These are phyloP conservation scores for Drosophila emarginata DNA, from an alignment of 2,888 invertebrate species.

Conservation along the genomic window DNA sequence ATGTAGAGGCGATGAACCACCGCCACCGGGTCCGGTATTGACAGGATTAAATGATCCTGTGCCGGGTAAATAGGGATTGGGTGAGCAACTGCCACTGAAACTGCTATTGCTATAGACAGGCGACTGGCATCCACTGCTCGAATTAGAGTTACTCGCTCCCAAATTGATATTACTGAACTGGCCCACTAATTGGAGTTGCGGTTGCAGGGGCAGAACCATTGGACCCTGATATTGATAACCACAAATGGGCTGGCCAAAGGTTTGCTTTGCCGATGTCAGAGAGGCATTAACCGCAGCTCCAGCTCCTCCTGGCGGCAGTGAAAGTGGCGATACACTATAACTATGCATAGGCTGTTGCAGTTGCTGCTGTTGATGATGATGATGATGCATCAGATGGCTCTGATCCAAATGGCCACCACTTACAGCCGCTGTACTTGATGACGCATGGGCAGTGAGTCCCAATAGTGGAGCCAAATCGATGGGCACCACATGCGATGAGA, in stretches of 20 bases:
- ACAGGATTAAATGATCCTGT: constrained; percentile 25
- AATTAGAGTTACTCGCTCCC: constrained; percentile 66
- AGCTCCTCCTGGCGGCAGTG: constrained; percentile 60
- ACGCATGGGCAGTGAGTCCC: constrained; percentile 84
- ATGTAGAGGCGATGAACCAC: constrained; percentile 85
- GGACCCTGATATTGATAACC: constrained; percentile 58
- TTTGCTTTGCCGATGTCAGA: constrained; percentile 63
- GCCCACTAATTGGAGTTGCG: constrained; percentile 63
- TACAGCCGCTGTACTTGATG: constrained; percentile 80
- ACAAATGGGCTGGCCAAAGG: constrained; percentile 66
- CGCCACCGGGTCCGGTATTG: constrained; percentile 56
- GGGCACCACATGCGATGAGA: constrained; percentile 83
- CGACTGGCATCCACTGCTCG: constrained; percentile 82
- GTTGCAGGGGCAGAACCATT: constrained; percentile 29
- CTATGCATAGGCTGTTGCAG: constrained; percentile 81
- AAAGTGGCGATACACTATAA: constrained; percentile 81
- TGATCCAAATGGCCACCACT: constrained; percentile 75
- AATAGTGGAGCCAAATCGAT: constrained; percentile 84
- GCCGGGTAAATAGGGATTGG: constrained; percentile 78
- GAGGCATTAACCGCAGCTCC: constrained; percentile 47
- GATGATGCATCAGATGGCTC: constrained; percentile 34
- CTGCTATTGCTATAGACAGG: constrained; percentile 83
- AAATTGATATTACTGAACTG: constrained; percentile 77
- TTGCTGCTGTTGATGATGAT: constrained; percentile 60
- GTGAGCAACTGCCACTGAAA: constrained; percentile 80